Evolutionary conservation across 2,888 invertebrate genomes (phyloP).

Genomic region (Creontiades dilutus): DNA sequence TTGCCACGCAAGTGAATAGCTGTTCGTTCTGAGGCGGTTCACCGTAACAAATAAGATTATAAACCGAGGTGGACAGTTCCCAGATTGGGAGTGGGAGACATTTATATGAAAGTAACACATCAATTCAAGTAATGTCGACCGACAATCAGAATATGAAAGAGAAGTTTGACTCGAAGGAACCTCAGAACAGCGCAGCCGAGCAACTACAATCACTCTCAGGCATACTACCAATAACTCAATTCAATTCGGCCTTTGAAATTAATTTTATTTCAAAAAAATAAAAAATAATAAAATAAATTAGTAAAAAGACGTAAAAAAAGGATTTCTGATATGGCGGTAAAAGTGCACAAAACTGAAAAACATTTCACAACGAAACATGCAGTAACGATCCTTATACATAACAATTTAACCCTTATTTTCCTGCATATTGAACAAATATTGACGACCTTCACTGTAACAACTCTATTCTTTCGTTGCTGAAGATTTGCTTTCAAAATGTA

Average conservation of each 20-base stretch:
- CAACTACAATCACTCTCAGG: neutral
- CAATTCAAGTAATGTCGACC: neutral
- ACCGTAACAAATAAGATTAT: neutral
- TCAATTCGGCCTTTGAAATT: neutral
- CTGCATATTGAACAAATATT: too few relatives aligned
- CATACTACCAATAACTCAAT: neutral
- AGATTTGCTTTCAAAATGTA: too few relatives aligned
- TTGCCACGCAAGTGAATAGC: neutral
- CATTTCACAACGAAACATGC: conserved; percentile 31
- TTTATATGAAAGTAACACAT: too few relatives aligned
- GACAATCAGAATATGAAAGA: neutral
- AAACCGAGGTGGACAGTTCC: neutral
- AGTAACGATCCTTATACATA: neutral
- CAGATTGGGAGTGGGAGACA: neutral
- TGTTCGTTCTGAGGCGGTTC: conserved; percentile 20
- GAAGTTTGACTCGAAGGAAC: neutral
- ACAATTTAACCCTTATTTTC: too few relatives aligned
- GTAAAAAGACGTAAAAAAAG: neutral
- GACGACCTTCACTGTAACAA: neutral
- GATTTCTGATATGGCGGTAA: neutral
- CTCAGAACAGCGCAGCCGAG: conserved; percentile 12
- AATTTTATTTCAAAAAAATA: too few relatives aligned
- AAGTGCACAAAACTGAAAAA: neutral
- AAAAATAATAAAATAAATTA: too few relatives aligned
- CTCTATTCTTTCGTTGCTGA: neutral